phyloP scores from a whole-genome alignment of 2,113 vertebrate species.

The Spea multiplicata region DNA sequence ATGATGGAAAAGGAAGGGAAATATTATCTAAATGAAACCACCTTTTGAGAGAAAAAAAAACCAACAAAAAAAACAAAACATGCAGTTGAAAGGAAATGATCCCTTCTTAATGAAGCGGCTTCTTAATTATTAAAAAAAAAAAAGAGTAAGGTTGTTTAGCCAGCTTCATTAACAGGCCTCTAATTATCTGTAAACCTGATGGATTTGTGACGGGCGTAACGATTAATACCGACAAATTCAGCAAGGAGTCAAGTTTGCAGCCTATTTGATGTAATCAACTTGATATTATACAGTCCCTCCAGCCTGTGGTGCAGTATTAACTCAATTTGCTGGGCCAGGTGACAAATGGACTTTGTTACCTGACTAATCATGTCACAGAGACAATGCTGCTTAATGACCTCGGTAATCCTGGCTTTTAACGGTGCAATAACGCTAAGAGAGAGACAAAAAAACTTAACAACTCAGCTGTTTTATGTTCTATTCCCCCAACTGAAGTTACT shows the following conservation, averaged over 20 bases:
- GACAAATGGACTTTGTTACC: conserved; percentile 99
- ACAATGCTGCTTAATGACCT: conserved; percentile 97
- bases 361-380: conserved; percentile 99
- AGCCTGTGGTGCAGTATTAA: conserved; percentile 89
- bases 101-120: conserved; percentile 81
- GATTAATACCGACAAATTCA: conserved; percentile 99
- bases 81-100: conserved; percentile 75
- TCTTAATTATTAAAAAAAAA: conserved; percentile 95
- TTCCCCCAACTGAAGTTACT: conserved; percentile 56
- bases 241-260: conserved; percentile 96
- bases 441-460: conserved; percentile 59
- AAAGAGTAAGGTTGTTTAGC: conserved; percentile 78
- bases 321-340: conserved; percentile 96
- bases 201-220: conserved; percentile 97
- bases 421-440: conserved; percentile 70
- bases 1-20: conserved; percentile 74
- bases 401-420: conserved; percentile 85
- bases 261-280: conserved; percentile 97
- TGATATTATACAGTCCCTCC: conserved; percentile 96
- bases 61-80: conserved; percentile 57
- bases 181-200: conserved; percentile 99
- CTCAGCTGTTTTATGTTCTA: conserved; percentile 61
- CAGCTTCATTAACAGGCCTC: conserved; percentile 94
- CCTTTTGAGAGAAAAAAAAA: conserved; percentile 63
- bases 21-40: conserved; percentile 80